These are phyloP conservation scores for Cirrhinus mrigala DNA, from an alignment of 2,797 vertebrate species.

Conservation along the genomic window DNA sequence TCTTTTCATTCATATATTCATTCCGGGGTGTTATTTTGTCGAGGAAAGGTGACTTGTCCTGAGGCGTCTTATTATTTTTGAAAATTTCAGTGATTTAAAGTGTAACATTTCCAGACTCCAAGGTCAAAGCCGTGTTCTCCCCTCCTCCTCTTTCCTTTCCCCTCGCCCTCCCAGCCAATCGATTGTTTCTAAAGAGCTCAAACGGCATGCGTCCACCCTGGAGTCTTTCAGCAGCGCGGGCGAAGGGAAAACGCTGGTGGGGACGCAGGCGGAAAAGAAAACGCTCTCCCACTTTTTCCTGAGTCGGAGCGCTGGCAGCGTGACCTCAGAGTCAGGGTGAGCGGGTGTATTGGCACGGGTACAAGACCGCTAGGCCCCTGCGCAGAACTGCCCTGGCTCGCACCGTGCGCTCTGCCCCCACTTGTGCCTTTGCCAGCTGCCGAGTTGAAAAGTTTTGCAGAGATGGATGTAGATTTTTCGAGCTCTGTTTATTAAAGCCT, in stretches of 20 bases:
- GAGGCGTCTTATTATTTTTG: conserved; percentile 70
- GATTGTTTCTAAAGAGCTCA: conserved; percentile 82
- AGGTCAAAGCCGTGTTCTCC: conserved; percentile 75
- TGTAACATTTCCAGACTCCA: conserved; percentile 81
- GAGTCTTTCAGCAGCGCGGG: conserved; percentile 69
- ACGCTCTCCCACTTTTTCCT: conserved; percentile 49
- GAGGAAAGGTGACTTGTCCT: conserved; percentile 82
- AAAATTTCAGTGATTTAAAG: conserved; percentile 79
- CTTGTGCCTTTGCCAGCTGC: conserved; percentile 56
- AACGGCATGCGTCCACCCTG: conserved; percentile 68
- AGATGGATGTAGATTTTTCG: conserved; percentile 74
- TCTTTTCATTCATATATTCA: conserved; percentile 83
- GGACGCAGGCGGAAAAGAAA: conserved; percentile 74
- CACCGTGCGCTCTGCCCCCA: conserved; percentile 36
- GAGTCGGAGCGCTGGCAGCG: conserved; percentile 39
- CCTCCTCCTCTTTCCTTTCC: conserved; percentile 60
- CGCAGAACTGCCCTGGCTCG: conserved; percentile 48
- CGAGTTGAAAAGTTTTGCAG: conserved; percentile 70
- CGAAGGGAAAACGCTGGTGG: conserved; percentile 78
- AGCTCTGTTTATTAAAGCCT: conserved; percentile 70
- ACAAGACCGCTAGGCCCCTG: conserved; percentile 52
- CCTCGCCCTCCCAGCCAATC: conserved; percentile 73
- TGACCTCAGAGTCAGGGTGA: conserved; percentile 59
- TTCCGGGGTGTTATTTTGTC: conserved; percentile 76
- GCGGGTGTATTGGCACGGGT: conserved; percentile 55